These are phyloP conservation scores for Aphelenchoides avenae DNA, from an alignment of 1,140 invertebrate species.

Conservation along the genomic window DNA sequence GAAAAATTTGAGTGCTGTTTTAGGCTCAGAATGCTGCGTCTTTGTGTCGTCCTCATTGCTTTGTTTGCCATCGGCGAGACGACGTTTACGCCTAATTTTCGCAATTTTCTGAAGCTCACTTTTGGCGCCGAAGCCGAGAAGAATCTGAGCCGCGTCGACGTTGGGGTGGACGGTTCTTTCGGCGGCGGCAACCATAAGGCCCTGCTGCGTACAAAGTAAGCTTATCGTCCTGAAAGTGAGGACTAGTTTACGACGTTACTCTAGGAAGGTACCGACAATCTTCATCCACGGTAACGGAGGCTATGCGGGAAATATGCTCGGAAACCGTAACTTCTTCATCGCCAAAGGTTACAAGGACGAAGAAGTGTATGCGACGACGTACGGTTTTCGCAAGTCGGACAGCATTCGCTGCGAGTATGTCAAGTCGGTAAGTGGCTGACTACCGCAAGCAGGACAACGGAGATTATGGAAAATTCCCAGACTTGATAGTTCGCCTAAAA, in stretches of 20 bases:
- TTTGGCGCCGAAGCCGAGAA: conserved; percentile 3
- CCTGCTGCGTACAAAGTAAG: conserved; percentile 3
- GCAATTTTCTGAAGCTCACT: not conserved
- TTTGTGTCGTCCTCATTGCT: not conserved
- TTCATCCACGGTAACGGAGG: conserved; percentile 11
- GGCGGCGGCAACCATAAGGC: not conserved
- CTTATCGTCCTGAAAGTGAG: not conserved
- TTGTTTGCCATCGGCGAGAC: not conserved
- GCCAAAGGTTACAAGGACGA: conserved; percentile 2
- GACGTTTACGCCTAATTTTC: conserved; percentile 3
- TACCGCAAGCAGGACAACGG: no score
- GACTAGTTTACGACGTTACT: not conserved
- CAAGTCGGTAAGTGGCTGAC: not conserved
- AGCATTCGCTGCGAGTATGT: not conserved
- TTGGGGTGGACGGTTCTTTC: conserved; percentile 9
- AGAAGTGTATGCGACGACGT: conserved; percentile 18
- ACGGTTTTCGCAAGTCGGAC: conserved; percentile 2
- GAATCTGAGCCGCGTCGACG: conserved; percentile 15
- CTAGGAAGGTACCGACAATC: conserved; percentile 4
- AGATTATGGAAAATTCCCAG: no score
- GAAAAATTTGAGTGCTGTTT: no score
- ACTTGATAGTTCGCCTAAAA: no score
- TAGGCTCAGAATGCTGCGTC: no score
- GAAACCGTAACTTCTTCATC: conserved; percentile 4
- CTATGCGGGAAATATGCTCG: conserved; percentile 9